phyloP scores from a whole-genome alignment of 2,797 vertebrate species.

The Helicolenus hilgendorfi region DNA sequence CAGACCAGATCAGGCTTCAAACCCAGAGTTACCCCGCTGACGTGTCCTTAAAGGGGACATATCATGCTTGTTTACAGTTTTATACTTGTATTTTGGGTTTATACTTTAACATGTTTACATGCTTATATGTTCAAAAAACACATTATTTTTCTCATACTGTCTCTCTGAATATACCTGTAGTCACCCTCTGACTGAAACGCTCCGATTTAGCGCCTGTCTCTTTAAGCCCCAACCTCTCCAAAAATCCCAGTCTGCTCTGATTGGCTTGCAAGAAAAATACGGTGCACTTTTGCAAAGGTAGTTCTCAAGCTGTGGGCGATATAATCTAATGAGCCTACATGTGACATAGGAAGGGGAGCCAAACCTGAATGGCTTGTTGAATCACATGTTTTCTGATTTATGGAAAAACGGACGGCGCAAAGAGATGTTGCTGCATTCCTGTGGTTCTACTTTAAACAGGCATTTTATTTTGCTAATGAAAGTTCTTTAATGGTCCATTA shows the following conservation, averaged over 20 bases:
- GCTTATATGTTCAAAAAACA: background rate
- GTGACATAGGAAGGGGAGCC: no score
- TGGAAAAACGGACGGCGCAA: background rate
- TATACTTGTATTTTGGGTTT: background rate
- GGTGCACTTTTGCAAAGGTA: no score
- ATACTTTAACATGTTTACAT: background rate
- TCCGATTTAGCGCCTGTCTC: no score
- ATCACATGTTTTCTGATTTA: no score
- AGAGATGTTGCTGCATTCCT: background rate
- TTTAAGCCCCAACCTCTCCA: no score
- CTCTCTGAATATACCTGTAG: background rate
- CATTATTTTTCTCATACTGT: background rate
- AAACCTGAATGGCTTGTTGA: no score
- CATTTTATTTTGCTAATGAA: background rate
- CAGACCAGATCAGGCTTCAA: background rate
- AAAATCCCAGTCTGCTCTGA: no score
- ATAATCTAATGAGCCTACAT: no score
- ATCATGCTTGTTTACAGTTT: background rate
- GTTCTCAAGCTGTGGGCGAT: no score
- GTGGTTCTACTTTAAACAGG: background rate
- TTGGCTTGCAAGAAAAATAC: no score
- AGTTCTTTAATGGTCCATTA: background rate
- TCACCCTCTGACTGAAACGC: background rate
- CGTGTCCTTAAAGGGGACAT: background rate
- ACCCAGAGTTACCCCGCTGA: background rate